Percentiles rank a stretch among this genome's conserved stretches.
Conservation (phyloP, 92 coral and sea anemone genomes). For the Actinernus sp. region DNA sequence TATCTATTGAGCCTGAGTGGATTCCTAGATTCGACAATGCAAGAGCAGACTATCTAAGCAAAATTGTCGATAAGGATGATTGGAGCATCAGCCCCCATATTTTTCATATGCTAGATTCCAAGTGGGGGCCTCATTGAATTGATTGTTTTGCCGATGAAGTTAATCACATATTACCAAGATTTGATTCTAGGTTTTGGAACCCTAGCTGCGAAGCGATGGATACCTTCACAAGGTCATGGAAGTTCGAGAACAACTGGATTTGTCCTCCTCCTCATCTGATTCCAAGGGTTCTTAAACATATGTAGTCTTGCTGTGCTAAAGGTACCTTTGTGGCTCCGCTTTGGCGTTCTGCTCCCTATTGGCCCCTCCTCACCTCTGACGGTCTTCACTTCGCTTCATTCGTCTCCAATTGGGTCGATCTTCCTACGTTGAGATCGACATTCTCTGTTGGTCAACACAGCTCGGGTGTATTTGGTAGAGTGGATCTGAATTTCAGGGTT, state of each 20-base stretch:
- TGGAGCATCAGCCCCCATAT: constrained; percentile 6
- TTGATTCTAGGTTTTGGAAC: constrained; percentile 41
- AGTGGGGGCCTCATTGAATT: constrained; percentile 26
- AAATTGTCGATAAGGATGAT: constrained; percentile 11
- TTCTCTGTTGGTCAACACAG: no score
- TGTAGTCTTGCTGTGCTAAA: constrained; percentile 5
- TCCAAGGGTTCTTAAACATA: constrained; percentile 27
- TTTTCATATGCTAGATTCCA: constrained; percentile 10
- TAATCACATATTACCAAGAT: constrained; percentile 25
- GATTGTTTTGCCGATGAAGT: constrained; percentile 30
- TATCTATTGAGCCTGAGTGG: constrained; percentile 1
- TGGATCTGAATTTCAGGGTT: no score
- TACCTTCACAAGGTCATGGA: constrained; percentile 30
- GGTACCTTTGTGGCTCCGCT: constrained; percentile 13
- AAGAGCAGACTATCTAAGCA: constrained; percentile 30
- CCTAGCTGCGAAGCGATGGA: constrained; percentile 41
- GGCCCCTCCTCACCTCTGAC: constrained; percentile 3
- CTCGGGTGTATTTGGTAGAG: no score
- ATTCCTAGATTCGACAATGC: constrained; percentile 4
- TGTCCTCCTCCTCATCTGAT: constrained; percentile 35
- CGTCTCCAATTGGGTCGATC: background rate
- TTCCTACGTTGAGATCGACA: no score
- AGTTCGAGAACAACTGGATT: constrained; percentile 35
- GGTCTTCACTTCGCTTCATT: background rate
- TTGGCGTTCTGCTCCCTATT: constrained; percentile 3